Conservation (phyloP, 2,888 invertebrate species). For the Meliscaeva auricollis region DNA sequence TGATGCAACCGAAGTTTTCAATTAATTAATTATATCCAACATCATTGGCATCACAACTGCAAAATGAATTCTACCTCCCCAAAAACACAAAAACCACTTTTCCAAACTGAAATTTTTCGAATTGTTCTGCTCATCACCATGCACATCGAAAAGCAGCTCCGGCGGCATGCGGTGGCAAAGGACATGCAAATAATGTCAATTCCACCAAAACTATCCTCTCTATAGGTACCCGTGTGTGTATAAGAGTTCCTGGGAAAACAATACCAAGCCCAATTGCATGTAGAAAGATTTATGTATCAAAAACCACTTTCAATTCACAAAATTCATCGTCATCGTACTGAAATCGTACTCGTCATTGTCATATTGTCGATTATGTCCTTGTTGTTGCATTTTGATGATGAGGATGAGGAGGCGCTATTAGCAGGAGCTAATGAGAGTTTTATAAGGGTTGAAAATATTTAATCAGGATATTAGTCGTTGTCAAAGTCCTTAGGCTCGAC, state of each 20-base stretch:
- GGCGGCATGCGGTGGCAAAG: not conserved
- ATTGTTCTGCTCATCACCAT: not conserved
- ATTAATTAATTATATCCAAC: slow-evolving; percentile 42
- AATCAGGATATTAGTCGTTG: slow-evolving; percentile 39
- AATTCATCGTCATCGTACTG: not conserved
- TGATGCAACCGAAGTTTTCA: slow-evolving; percentile 36
- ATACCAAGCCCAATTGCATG: slow-evolving; percentile 3
- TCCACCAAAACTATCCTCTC: slow-evolving; percentile 5
- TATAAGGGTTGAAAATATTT: slow-evolving; percentile 6
- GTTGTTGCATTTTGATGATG: not conserved
- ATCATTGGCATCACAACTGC: slow-evolving; percentile 18
- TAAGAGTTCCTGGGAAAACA: not conserved
- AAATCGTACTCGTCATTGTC: too few relatives aligned
- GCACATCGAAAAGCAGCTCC: slow-evolving; percentile 2
- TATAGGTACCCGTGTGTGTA: not conserved
- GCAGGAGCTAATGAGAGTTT: not conserved
- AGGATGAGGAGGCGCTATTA: too few relatives aligned
- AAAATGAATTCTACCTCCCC: not conserved
- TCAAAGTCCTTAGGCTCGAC: not conserved
- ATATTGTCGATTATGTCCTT: not conserved
- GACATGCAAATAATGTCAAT: slow-evolving; percentile 8
- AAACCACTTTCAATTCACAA: slow-evolving; percentile 6
- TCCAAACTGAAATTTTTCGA: not conserved
- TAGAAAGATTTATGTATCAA: slow-evolving; percentile 11
- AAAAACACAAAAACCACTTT: slow-evolving; percentile 27